Conservation (phyloP, 2,113 vertebrate species). For the Cyrtonyx montezumae region DNA sequence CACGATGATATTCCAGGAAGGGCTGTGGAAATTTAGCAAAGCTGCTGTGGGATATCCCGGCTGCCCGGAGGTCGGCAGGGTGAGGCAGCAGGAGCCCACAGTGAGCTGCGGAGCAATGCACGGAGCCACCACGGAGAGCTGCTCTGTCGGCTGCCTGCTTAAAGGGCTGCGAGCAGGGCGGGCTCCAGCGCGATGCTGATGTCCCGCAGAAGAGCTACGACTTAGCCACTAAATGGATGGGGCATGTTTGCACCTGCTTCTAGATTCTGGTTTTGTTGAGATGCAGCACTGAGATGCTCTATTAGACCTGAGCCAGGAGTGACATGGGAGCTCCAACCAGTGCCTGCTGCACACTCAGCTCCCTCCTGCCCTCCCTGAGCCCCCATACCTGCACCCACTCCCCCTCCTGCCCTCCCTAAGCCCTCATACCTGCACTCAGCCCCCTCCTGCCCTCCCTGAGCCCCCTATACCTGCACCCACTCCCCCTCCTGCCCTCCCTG, state of each 20-base stretch:
- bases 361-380: neutral
- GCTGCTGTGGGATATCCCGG: rapidly evolving
- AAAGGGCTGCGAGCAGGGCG: neutral
- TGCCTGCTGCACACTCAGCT: rapidly evolving
- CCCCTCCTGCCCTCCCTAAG: too few relatives aligned
- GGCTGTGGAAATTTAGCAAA: neutral
- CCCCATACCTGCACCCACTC: neutral
- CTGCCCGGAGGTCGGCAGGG: rapidly evolving
- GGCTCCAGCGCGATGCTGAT: rapidly evolving
- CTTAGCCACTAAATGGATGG: too few relatives aligned
- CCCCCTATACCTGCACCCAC: neutral
- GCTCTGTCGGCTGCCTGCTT: neutral
- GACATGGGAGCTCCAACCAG: conserved; percentile 29
- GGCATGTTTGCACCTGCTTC: neutral
- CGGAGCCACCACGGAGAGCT: neutral
- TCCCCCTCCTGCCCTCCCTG: rapidly evolving
- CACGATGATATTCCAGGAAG: neutral
- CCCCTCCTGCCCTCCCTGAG: too few relatives aligned
- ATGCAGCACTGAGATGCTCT: neutral
- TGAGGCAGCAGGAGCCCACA: rapidly evolving
- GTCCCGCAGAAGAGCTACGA: neutral
- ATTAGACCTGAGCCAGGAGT: neutral
- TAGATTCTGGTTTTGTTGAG: neutral
- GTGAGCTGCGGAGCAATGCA: rapidly evolving
- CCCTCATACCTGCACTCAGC: neutral